Evolutionary conservation across 2,797 vertebrate species (phyloP).

Genomic region (Crypturellus tataupa): DNA sequence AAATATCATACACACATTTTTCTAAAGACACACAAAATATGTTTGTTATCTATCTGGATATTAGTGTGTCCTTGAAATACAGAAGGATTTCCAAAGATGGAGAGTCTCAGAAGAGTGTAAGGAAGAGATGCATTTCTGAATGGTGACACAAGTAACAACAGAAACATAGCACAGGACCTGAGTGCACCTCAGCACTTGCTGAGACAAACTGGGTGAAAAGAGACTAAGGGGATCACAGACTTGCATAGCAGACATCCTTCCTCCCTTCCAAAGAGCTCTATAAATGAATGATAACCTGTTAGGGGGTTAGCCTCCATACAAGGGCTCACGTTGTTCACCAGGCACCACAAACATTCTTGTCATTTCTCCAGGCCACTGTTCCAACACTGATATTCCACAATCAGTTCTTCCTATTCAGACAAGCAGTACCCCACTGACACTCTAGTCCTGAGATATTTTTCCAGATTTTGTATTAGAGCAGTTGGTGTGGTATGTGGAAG

Average conservation of each 20-base stretch:
- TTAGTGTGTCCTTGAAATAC: rapidly evolving
- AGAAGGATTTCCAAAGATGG: background rate
- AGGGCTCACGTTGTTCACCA: background rate
- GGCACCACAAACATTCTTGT: background rate
- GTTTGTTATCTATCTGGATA: background rate
- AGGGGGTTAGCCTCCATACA: background rate
- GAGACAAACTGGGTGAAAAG: background rate
- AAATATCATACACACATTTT: background rate
- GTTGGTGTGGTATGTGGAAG: background rate
- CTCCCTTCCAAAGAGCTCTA: background rate
- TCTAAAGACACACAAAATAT: background rate
- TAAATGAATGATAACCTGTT: background rate
- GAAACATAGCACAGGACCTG: background rate
- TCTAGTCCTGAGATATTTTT: background rate
- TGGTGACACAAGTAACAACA: background rate
- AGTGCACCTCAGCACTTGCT: background rate
- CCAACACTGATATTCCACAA: background rate
- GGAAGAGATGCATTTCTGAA: background rate
- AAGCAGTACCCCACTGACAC: background rate
- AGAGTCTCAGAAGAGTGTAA: background rate
- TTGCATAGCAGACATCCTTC: background rate
- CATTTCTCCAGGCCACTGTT: background rate
- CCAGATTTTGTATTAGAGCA: background rate
- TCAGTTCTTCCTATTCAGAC: background rate
- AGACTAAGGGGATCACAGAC: rapidly evolving